A percentile compares a stretch with the other conserved stretches of the same genome.
Conservation (phyloP, 2,888 invertebrate species). For the Lagria hirta region DNA sequence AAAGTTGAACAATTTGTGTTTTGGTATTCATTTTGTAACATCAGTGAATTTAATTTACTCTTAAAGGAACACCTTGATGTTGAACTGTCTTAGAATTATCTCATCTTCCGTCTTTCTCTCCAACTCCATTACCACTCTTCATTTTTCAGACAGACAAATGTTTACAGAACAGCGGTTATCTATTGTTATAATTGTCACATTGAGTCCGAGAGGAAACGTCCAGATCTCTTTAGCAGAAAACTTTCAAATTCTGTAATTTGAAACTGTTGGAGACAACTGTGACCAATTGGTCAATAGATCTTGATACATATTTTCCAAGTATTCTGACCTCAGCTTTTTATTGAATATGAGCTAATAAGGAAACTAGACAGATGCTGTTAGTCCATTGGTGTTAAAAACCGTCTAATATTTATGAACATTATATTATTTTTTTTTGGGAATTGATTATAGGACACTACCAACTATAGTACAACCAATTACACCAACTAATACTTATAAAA, state of each 20-base stretch:
- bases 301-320: slow-evolving; percentile 29
- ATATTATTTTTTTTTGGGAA: too few relatives aligned
- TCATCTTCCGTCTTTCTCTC: slow-evolving; percentile 29
- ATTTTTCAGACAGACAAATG: slow-evolving; percentile 33
- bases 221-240: slow-evolving; percentile 12
- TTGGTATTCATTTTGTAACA: too few relatives aligned
- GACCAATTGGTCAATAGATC: slow-evolving; percentile 17
- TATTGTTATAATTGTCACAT: slow-evolving; percentile 18
- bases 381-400: too few relatives aligned
- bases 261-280: background rate
- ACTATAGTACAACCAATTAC: too few relatives aligned
- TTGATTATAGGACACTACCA: too few relatives aligned
- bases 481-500: too few relatives aligned
- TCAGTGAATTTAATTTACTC: slow-evolving; percentile 26
- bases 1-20: too few relatives aligned
- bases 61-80: slow-evolving; percentile 30
- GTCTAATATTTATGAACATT: too few relatives aligned
- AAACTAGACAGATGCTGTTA: too few relatives aligned
- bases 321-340: slow-evolving; percentile 29
- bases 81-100: slow-evolving; percentile 31
- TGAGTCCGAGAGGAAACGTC: slow-evolving; percentile 4
- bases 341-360: slow-evolving; percentile 33
- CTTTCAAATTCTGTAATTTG: slow-evolving; percentile 3
- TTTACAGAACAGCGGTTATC: slow-evolving; percentile 23
- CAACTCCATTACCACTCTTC: slow-evolving; percentile 10